phyloP scores from a whole-genome alignment of 92 coral and sea anemone species.

The Umimayanthus chanpuru region DNA sequence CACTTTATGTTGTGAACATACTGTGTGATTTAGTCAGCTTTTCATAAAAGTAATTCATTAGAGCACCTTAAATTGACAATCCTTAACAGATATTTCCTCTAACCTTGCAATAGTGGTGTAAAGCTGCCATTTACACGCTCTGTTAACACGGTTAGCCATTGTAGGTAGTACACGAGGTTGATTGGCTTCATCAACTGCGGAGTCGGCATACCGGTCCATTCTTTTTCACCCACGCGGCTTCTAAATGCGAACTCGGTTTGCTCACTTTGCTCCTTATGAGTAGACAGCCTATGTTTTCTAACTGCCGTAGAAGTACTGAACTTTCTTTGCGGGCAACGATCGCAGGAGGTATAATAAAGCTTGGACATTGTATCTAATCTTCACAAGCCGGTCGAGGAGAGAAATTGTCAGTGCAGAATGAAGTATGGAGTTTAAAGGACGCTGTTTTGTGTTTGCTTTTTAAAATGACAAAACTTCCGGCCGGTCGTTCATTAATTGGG shows the following conservation, averaged over 20 bases:
- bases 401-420: constrained; percentile 1
- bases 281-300: constrained; percentile 12
- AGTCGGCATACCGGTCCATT: constrained; percentile 7
- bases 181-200: constrained; percentile 15
- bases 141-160: constrained; percentile 20
- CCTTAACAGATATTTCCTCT: not conserved
- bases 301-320: constrained; percentile 24
- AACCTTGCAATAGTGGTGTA: constrained; percentile 22
- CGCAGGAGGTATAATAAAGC: constrained; percentile 28
- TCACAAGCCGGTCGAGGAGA: not conserved
- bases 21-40: constrained; percentile 10
- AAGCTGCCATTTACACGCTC: constrained; percentile 28
- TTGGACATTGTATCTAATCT: constrained; percentile 11
- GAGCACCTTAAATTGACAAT: not conserved
- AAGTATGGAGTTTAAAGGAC: constrained; percentile 3
- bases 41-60: not conserved
- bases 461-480: constrained; percentile 13
- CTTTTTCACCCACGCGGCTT: constrained; percentile 25
- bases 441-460: constrained; percentile 25
- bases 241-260: constrained; percentile 10
- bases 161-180: not conserved
- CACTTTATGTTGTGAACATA: constrained; percentile 6
- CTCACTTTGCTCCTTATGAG: constrained; percentile 2
- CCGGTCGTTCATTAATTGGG: no score
- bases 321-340: constrained; percentile 12